Evolutionary conservation across 35 echinoderm and acorn worm species (phyloP), one percentile per base, ranked within the genome.

Genomic region (Patiria miniata): DNA sequence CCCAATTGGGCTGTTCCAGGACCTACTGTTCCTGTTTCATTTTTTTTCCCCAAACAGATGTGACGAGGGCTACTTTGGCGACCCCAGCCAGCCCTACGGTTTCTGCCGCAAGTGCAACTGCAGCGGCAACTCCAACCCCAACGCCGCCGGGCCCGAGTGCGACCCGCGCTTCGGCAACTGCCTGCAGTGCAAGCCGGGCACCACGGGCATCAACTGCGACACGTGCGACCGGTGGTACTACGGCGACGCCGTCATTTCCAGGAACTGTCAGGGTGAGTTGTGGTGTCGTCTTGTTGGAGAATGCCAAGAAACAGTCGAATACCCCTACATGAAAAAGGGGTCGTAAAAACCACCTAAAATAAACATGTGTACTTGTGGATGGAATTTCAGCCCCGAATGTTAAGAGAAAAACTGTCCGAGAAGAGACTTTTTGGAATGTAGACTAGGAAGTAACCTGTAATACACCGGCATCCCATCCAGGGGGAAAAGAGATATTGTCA

Each of bases 41-140:
- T n/a, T n/a, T n/a, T 47, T 47, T 12, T 47, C 42, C 42, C 42
- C 42, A 12, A 47, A 38, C 89, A 98, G 95, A 37, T 98, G 95
- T 80, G 95, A 80, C 39, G 90, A 95, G 40, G 96, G 96, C 77
- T 99, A 92, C 89, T 94, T 79, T 78, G 96, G 96, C 12, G 84
- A 95, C 58, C 92, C 96, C 36, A 58, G 69, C 44, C 40, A 61
- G 37, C 81, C 81, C 12, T 80, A 87, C 55, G 93, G 89, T 14
- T 44, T 44, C 28, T 99, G 96, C 76, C 23, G 79, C 44, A 36
- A 51, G 34, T 98, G 96, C 77, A 61, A 92, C 39, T 98, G 96
- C 79, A 91, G 86, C 60, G 93, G 89, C 40, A 98, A 98, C 86
- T 87, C 85, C 0, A 83, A 94, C 68, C 89, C 96, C 8, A 83